Percentiles rank a stretch among this genome's conserved stretches.
phyloP scores from a whole-genome alignment of 1,140 invertebrate genomes.

The Saccostrea glomerata region DNA sequence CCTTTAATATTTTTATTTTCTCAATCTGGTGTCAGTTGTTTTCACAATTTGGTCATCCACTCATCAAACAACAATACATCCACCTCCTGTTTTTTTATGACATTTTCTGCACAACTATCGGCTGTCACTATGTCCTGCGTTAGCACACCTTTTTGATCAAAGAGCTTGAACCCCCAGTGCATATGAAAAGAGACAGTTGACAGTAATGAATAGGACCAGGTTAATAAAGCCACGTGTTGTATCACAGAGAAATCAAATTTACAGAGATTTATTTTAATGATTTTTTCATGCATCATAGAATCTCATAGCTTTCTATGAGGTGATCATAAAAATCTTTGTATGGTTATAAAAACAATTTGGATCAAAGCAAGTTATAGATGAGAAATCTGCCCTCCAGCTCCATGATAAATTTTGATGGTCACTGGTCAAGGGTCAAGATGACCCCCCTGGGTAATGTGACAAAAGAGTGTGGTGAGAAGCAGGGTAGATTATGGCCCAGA shows the following conservation, averaged over 20 bases:
- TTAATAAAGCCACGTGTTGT: background rate
- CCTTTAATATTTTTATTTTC: background rate
- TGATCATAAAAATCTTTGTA: constrained; percentile 20
- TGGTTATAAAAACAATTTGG: background rate
- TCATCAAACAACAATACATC: background rate
- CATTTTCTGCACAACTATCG: background rate
- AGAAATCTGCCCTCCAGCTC: constrained; percentile 8
- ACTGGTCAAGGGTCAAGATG: constrained; percentile 13
- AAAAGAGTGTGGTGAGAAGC: background rate
- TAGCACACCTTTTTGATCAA: constrained; percentile 15
- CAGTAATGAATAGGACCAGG: constrained; percentile 1
- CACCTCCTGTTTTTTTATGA: background rate
- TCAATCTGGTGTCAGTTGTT: background rate
- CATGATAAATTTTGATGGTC: constrained; percentile 5
- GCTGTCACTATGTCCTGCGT: background rate
- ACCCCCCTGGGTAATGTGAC: constrained; percentile 28
- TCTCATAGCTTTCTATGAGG: constrained; percentile 2
- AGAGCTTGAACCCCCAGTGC: background rate
- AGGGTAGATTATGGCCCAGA: background rate
- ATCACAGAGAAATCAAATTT: constrained; percentile 25
- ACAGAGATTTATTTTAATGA: background rate
- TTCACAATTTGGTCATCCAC: background rate
- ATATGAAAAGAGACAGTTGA: constrained; percentile 16
- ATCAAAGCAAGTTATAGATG: background rate
- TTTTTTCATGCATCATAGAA: constrained; percentile 20